phyloP scores from a whole-genome alignment of 2,888 invertebrate genomes.

The Apamea epomidion region DNA sequence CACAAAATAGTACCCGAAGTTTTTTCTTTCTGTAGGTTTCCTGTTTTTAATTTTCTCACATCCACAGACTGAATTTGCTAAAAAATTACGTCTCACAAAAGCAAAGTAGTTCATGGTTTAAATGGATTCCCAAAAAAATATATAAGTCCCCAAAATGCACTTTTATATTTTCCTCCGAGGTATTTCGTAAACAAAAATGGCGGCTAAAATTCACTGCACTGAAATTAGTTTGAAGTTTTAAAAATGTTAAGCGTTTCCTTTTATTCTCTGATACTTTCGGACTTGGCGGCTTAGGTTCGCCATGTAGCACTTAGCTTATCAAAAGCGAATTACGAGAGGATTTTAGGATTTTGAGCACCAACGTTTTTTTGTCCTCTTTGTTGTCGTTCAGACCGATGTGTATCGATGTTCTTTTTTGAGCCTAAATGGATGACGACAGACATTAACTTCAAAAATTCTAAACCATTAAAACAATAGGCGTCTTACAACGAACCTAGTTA shows the following conservation, averaged over 20 bases:
- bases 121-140: background rate
- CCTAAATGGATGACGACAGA: background rate
- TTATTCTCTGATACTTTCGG: conserved; percentile 33
- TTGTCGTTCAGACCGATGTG: background rate
- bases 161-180: conserved; percentile 13
- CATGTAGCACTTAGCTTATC: conserved; percentile 56
- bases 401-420: background rate
- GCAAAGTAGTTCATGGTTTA: background rate
- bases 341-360: conserved; percentile 27
- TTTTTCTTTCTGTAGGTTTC: background rate
- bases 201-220: conserved; percentile 11
- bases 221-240: conserved; percentile 36
- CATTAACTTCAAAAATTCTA: background rate
- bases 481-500: background rate
- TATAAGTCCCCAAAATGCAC: background rate
- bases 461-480: background rate
- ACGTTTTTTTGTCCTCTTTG: background rate
- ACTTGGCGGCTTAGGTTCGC: conserved; percentile 32
- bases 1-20: background rate
- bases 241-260: conserved; percentile 33
- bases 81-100: background rate
- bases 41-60: background rate
- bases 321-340: conserved; percentile 47
- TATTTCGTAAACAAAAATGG: conserved; percentile 28
- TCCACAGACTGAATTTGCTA: background rate